Evolutionary conservation across 2,797 vertebrate genomes (phyloP), one percentile per base, ranked within the genome.

Genomic region (Diceros bicornis): DNA sequence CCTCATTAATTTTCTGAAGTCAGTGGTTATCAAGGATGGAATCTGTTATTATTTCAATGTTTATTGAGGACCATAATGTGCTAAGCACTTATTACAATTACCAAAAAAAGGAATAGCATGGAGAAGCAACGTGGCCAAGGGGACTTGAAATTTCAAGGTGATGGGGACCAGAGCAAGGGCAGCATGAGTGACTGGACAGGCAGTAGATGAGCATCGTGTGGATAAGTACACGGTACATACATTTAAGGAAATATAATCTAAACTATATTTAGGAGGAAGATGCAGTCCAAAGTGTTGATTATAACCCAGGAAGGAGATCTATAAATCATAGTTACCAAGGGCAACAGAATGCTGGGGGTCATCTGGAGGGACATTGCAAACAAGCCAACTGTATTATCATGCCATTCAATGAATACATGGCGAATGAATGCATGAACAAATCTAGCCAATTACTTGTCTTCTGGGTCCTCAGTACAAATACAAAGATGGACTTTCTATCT

Each of bases 21-120:
- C 83, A 21, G 8, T 50, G 47, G 64, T 92, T 87, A n/a, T 47
- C 37, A 41, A 66, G 82, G 78, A 77, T 44, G 52, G 64, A 89
- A 78, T 71, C 74, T 95, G 82, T 91, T 68, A 71, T 96, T 92
- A 96, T 57, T 68, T 62, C 66, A 47, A 2, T 82, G 77, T 84
- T 95, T 66, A 68, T 59, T 0, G 23, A 86, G 72, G 44, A 44
- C 57, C 74, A 47, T 74, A 17, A 25, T 41, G 29, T 66, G n/a
- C 59, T n/a, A 82, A 44, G 16, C 82, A 21, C 69, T 83, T 61
- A 21, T 44, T 94, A 61, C 20, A 27, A 55, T 84, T 18, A 62
- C 72, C 75, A 68, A 71, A 71, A 71, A 44, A 69, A 92, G 18
- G 57, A n/a, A 32, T 1, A 4, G 20, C 47, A 9, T 21, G 23